Base-by-base conservation (phyloP, 2,888 invertebrate genomes). In the Galerucella pusilla region DNA sequence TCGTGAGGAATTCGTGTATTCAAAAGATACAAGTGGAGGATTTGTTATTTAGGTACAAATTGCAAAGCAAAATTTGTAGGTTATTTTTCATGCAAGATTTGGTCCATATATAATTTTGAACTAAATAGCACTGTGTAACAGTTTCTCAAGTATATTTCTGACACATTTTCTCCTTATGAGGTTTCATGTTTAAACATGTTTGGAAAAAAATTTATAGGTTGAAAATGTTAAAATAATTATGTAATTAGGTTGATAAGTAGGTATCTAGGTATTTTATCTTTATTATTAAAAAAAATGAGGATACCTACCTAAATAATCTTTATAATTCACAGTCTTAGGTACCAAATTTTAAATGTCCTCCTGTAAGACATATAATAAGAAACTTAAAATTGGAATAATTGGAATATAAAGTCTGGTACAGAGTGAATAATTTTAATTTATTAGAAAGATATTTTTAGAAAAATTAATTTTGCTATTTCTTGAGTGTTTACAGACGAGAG, bases 1-100 rank as follows among this genome's bases (percentile, higher is more conserved):
- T 49, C 16, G 14, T 28, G 45, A 7, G 46, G 46, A 52, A 63
- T 68, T 75, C 60, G 14, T 10, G 2, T 35, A 28, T 10, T 16
- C 20, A 68, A 46, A 57, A 42, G 14, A 20, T 65, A 52, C 57
- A 20, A 10, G 20, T 45, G 14, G 20, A 46, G n/a, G n/a, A 35
- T 49, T 45, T 11, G 16, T n/a, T 61, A 60, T 72, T 52, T 64
- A 35, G 61, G 20, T 45, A n/a, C 57, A 45, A 61, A 59, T 49
- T 35, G 52, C 61, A 16, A 60, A 59, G 49, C 35, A 54, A 65
- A 68, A 57, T 73, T 76, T 76, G 67, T 76, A 76, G 76, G 76
- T 76, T 76, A 76, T 70, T 74, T 74, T 64, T 71, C 59, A 11
- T 59, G n/a, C 16, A 57, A 65, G 65, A 71, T 46, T 65, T 46